Percentiles rank a stretch among this genome's conserved stretches.
Conservation (phyloP, 2,888 invertebrate genomes). For the Rotaria magnacalcarata region DNA sequence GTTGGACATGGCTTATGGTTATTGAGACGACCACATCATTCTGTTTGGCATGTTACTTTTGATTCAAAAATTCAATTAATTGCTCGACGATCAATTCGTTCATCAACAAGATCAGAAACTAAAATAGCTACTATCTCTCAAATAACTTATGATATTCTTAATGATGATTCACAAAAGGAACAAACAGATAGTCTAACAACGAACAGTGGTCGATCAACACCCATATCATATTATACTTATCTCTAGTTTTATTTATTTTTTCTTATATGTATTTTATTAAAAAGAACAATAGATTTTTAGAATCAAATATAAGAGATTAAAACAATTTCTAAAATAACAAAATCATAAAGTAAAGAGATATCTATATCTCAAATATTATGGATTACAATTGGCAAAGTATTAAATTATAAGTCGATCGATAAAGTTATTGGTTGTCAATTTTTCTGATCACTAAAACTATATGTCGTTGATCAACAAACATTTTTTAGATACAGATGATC, state of each 20-base stretch:
- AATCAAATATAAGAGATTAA: too few relatives aligned
- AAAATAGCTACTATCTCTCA: neutral
- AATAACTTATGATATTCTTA: neutral
- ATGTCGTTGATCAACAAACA: too few relatives aligned
- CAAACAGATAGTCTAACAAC: neutral
- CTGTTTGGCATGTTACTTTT: neutral
- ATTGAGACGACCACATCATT: neutral
- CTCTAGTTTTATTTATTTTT: neutral
- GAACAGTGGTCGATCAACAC: neutral
- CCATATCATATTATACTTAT: conserved; percentile 4
- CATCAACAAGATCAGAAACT: conserved; percentile 6
- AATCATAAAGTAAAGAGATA: too few relatives aligned
- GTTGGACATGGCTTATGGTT: conserved; percentile 3
- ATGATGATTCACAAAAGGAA: neutral
- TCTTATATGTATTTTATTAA: neutral
- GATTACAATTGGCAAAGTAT: too few relatives aligned
- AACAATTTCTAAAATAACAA: too few relatives aligned
- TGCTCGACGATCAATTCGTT: neutral
- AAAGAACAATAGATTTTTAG: neutral
- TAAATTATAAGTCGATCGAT: too few relatives aligned
- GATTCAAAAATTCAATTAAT: neutral
- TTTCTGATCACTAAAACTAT: too few relatives aligned
- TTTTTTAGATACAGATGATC: too few relatives aligned
- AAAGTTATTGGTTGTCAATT: too few relatives aligned
- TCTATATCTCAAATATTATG: too few relatives aligned